Percentiles rank a stretch among this genome's conserved stretches.
Evolutionary conservation across 2,113 vertebrate genomes (phyloP).

Genomic region (Hypomesus transpacificus): DNA sequence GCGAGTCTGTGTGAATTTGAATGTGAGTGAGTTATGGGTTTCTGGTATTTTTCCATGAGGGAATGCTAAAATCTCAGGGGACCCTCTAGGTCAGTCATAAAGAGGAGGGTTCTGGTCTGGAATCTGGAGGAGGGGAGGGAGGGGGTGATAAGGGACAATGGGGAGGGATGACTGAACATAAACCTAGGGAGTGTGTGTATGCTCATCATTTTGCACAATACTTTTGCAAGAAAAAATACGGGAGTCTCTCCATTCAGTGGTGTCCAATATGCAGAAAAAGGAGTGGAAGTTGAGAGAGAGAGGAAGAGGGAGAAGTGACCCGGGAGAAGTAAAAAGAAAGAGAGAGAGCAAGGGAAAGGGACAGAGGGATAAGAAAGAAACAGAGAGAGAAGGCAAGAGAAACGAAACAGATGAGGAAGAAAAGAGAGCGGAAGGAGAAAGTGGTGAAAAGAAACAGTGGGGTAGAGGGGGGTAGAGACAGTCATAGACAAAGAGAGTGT

Average conservation of each 20-base stretch:
- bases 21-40: not conserved
- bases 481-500: conserved; percentile 33
- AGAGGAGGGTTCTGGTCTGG: not conserved
- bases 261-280: not conserved
- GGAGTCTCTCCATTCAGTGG: conserved; percentile 2
- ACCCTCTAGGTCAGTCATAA: not conserved
- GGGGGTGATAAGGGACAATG: not conserved
- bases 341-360: conserved; percentile 18
- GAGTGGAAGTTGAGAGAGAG: not conserved
- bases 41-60: conserved; percentile 14
- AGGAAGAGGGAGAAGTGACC: not conserved
- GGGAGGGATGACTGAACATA: not conserved
- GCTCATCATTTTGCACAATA: conserved; percentile 13
- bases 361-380: not conserved
- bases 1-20: not conserved
- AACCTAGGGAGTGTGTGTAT: not conserved
- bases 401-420: conserved; percentile 10
- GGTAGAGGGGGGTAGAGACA: not conserved
- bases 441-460: not conserved
- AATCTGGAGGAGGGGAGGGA: not conserved
- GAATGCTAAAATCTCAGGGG: not conserved
- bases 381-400: not conserved
- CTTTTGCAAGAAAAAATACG: conserved; percentile 30
- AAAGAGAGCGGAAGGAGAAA: not conserved
- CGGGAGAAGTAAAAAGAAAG: not conserved